These are phyloP conservation scores for Apostichopus parvimensis DNA, from an alignment of 35 echinoderm and acorn worm genomes.

Conservation along the genomic window DNA sequence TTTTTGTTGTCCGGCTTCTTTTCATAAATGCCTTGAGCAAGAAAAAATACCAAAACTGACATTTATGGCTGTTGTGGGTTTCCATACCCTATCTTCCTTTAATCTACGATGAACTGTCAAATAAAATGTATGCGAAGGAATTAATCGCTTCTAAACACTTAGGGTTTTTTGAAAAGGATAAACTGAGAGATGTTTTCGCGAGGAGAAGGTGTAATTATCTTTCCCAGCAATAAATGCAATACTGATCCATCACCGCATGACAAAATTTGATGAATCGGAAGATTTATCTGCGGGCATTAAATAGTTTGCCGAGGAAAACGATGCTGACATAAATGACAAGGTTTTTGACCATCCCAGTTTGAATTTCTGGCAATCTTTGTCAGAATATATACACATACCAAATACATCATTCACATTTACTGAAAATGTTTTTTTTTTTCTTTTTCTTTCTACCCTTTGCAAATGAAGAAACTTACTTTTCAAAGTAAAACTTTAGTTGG, in stretches of 20 bases:
- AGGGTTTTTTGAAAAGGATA: neutral
- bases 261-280: neutral
- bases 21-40: too few species aligned
- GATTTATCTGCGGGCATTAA: neutral
- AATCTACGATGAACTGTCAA: neutral
- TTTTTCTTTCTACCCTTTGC: too few species aligned
- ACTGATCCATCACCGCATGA: neutral
- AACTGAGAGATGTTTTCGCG: neutral
- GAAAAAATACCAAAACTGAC: neutral
- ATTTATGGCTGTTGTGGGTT: neutral
- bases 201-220: neutral
- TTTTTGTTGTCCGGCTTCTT: too few species aligned
- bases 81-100: neutral
- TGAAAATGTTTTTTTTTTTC: too few species aligned
- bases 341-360: too few species aligned
- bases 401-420: too few species aligned
- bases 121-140: neutral
- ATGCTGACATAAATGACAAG: too few species aligned
- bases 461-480: too few species aligned
- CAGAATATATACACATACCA: too few species aligned
- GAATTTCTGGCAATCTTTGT: too few species aligned
- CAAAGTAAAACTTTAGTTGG: too few species aligned
- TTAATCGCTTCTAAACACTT: neutral
- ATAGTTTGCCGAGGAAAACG: too few species aligned
- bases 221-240: neutral